Base-by-base conservation (phyloP, 2,888 invertebrate genomes). In the Thecocarcelia acutangulata region DNA sequence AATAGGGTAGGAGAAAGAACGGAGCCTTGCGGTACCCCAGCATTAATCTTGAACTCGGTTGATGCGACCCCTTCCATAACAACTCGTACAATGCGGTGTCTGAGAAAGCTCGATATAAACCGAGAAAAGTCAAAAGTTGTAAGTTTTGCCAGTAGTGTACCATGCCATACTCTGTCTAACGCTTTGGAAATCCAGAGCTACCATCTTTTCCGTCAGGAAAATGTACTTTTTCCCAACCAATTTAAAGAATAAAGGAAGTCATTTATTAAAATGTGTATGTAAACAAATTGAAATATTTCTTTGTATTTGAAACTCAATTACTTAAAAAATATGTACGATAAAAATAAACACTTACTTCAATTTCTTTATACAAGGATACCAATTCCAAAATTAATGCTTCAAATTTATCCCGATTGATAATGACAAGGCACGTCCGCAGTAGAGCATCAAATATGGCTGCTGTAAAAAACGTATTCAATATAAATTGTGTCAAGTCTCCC, bases 391-490 rank as follows among this genome's bases (percentile, higher is more conserved):
- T 85, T 33, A 90, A 87, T 11, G 83, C 44, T 83, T 90, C 90
- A 59, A 90, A 89, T 77, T 86, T 83, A 40, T 70, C 75, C 52
- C 83, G 74, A 72, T 86, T 87, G 70, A 83, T 75, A 52, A 89
- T 86, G 59, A 89, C 86, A 70, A 88, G 77, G 69, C 85, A 84
- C 75, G 87, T 89, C 61, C 90, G 87, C 50, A 90, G 76, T 58
- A 88, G 64, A 1, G 87, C 85, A 84, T 89, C 86, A 52, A 90
- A 89, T 54, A 88, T 85, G 64, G 86, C 88, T 28, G 85, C 84
- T 12, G 87, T 85, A 76, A 87, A 87, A 84, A 88, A 89, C 3
- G 86, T 80, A 77, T 89, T 88, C 73, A 89, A 80, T 59, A 89
- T 88, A 64, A 89, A 87, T 13, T 85, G 83, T 12, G 85, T 83